These are phyloP conservation scores for Nerophis lumbriciformis DNA, from an alignment of 2,113 vertebrate genomes.

Conservation along the genomic window DNA sequence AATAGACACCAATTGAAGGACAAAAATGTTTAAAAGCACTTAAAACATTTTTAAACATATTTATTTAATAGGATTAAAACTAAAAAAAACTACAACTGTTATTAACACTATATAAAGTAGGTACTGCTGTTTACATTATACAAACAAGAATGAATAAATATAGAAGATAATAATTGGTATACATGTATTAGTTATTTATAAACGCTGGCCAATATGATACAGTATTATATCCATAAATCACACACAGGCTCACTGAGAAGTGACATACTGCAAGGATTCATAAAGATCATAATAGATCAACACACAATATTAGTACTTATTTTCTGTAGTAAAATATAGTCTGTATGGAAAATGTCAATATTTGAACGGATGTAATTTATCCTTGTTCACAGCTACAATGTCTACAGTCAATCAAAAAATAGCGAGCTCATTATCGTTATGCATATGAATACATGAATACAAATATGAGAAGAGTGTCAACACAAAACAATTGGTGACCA, in stretches of 20 bases:
- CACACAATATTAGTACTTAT: slow-evolving; percentile 9
- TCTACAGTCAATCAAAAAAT: neutral
- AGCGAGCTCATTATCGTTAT: too few species aligned
- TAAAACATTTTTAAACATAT: slow-evolving; percentile 72
- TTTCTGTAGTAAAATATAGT: slow-evolving; percentile 25
- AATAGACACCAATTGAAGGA: slow-evolving; percentile 69
- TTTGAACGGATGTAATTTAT: neutral
- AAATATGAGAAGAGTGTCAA: slow-evolving; percentile 20
- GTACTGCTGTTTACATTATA: slow-evolving; percentile 69
- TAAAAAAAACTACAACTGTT: slow-evolving; percentile 42
- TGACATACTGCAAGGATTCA: slow-evolving; percentile 20
- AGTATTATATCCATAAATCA: slow-evolving; percentile 56
- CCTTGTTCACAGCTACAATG: slow-evolving; percentile 3
- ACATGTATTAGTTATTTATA: slow-evolving; percentile 69
- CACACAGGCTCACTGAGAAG: slow-evolving; percentile 20
- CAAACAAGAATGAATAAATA: slow-evolving; percentile 78
- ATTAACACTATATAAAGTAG: slow-evolving; percentile 76
- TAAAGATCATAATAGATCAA: slow-evolving; percentile 36
- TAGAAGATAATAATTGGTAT: slow-evolving; percentile 77
- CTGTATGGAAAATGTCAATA: neutral
- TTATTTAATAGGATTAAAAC: slow-evolving; percentile 67
- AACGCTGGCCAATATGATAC: slow-evolving; percentile 65
- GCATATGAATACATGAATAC: neutral
- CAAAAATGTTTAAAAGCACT: slow-evolving; percentile 71
- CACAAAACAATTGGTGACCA: neutral